Conservation (phyloP, 2,797 vertebrate species). For the Tokudaia tokunoshimensis region DNA sequence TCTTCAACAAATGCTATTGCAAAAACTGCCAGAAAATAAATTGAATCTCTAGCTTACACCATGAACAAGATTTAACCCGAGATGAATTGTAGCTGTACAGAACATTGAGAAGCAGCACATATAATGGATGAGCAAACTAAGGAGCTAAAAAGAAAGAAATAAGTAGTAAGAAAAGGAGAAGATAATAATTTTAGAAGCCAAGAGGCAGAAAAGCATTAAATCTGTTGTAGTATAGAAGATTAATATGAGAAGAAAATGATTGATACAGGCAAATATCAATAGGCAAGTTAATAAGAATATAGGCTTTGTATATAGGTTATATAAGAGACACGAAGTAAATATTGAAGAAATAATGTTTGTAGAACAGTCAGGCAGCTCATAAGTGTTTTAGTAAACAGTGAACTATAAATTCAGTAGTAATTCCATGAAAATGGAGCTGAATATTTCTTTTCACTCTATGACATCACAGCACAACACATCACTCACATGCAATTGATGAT, state of each 20-base stretch:
- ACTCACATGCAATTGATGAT: not conserved
- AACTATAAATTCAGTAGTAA: not conserved
- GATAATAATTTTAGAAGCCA: not conserved
- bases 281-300: not conserved
- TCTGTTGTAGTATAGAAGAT: not conserved
- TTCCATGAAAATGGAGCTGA: not conserved
- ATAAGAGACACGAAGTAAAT: not conserved
- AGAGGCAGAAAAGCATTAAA: not conserved
- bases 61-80: not conserved
- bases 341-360: not conserved
- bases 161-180: not conserved
- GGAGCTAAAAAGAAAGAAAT: not conserved
- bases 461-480: not conserved
- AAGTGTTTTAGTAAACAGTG: not conserved
- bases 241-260: constrained; percentile 11
- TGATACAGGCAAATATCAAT: not conserved
- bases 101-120: not conserved
- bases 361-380: not conserved
- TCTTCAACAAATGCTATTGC: not conserved
- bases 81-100: not conserved
- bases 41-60: not conserved
- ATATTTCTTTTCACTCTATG: not conserved
- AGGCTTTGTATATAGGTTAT: not conserved
- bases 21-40: not conserved
- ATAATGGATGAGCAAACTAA: not conserved